phyloP scores from a whole-genome alignment of 2,113 vertebrate species.

The Prochilodus magdalenae region DNA sequence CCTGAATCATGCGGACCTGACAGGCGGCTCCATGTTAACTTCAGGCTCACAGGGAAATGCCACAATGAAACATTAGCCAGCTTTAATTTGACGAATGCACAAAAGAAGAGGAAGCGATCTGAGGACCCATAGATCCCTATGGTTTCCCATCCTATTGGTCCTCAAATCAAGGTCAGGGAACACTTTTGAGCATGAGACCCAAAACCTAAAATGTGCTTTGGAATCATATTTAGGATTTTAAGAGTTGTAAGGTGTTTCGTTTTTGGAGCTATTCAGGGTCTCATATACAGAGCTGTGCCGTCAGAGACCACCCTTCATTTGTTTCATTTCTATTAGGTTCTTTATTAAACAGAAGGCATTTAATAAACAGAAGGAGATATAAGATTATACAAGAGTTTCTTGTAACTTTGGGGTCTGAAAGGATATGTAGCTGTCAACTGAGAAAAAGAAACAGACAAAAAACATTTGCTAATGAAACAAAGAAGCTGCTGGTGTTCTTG shows the following conservation, averaged over 20 bases:
- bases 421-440: too few species aligned
- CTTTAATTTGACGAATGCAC: conserved; percentile 46
- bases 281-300: too few species aligned
- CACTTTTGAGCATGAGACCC: background rate
- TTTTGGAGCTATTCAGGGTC: background rate
- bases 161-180: conserved; percentile 32
- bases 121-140: background rate
- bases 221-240: background rate
- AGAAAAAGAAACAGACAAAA: too few species aligned
- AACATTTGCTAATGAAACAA: too few species aligned
- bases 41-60: conserved; percentile 33
- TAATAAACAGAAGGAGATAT: too few species aligned
- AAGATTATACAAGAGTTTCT: too few species aligned
- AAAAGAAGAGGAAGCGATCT: conserved; percentile 41
- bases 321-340: too few species aligned
- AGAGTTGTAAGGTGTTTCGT: background rate
- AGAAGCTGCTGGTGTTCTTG: too few species aligned
- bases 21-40: conserved; percentile 18
- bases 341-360: too few species aligned
- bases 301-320: too few species aligned
- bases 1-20: conserved; percentile 43
- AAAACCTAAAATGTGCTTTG: background rate
- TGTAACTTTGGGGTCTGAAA: too few species aligned
- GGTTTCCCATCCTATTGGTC: too few species aligned
- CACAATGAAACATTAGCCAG: conserved; percentile 45